These are phyloP conservation scores for Eidolon helvum DNA, from an alignment of 2,113 vertebrate species.

Conservation along the genomic window DNA sequence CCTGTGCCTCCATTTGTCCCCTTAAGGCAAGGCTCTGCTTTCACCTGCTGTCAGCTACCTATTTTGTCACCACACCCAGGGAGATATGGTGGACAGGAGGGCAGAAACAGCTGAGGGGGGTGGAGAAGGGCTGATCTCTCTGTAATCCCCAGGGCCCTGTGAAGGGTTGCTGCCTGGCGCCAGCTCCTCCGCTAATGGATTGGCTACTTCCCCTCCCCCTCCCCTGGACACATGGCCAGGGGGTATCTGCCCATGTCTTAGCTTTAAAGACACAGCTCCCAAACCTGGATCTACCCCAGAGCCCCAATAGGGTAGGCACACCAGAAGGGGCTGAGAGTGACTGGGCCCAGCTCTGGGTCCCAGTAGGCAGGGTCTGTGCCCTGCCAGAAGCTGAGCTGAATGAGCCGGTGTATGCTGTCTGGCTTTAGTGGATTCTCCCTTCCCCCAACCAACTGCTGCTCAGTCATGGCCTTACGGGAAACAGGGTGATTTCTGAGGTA, in stretches of 20 bases:
- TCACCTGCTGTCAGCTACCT: background rate
- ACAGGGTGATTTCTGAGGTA: background rate
- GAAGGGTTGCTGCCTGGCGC: constrained; percentile 53
- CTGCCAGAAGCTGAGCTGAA: background rate
- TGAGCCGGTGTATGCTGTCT: background rate
- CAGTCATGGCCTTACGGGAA: constrained; percentile 58
- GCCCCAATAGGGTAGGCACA: background rate
- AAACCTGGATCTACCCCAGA: background rate
- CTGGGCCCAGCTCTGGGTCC: background rate
- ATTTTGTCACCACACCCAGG: background rate
- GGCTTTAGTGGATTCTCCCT: background rate
- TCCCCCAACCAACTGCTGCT: constrained; percentile 24
- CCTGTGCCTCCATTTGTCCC: background rate
- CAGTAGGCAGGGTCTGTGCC: background rate
- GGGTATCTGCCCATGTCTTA: constrained; percentile 6
- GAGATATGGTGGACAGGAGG: background rate
- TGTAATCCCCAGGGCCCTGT: constrained; percentile 51
- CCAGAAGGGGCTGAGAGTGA: background rate
- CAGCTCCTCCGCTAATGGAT: constrained; percentile 65
- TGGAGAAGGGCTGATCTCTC: background rate
- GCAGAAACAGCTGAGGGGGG: background rate
- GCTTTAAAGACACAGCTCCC: constrained; percentile 68
- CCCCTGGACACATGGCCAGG: constrained; percentile 7
- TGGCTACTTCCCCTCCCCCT: constrained; percentile 50
- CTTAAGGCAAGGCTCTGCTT: background rate